Evolutionary conservation across 1,140 invertebrate species (phyloP), one percentile per base, ranked within the genome.

Genomic region (Lepidurus apus): DNA sequence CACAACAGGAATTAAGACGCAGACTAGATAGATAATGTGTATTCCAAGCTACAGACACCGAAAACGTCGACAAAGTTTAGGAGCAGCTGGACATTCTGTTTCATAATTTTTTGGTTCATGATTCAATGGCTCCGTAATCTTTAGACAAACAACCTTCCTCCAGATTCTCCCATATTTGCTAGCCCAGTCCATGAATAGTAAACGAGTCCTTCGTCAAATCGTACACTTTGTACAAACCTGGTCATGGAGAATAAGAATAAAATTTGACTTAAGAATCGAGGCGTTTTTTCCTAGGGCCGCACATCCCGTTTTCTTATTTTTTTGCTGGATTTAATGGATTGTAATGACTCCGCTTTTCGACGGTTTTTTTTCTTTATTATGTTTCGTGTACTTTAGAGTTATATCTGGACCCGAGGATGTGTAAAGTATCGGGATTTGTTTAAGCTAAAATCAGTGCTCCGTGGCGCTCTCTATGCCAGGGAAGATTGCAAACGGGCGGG

Each of bases 211-310:
- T 65, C 53, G 21, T 65, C 53, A 65, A 65, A 65, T 65, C 17
- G 53, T 65, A 65, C 53, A 65, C 53, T 65, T 65, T 65, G 53
- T 65, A 65, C 53, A 65, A 65, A 65, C 53, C 53, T 65, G 53
- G 53, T 65, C 53, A 65, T 65, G 21, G 53, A 21, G 53, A 65
- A 65, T 65, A 65, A 65, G 53, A 65, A 65, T 65, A 65, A 65
- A 65, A 13, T 65, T 65, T 17, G 53, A 65, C 53, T 65, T 21
- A 17, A 65, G 13, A 65, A 65, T 65, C 53, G 21, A n/a, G 53
- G 53, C 17, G 53, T 13, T 65, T 13, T 21, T n/a, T 65, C 53
- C 17, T 65, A 21, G 53, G 53, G n/a, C 53, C 53, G 10, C 53
- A 65, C 53, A 65, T 65, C 53, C 53, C 53, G 53, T 65, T 65